phyloP scores from a whole-genome alignment of 53 echinoderm and acorn worm genomes.

The Mesocentrotus franciscanus region DNA sequence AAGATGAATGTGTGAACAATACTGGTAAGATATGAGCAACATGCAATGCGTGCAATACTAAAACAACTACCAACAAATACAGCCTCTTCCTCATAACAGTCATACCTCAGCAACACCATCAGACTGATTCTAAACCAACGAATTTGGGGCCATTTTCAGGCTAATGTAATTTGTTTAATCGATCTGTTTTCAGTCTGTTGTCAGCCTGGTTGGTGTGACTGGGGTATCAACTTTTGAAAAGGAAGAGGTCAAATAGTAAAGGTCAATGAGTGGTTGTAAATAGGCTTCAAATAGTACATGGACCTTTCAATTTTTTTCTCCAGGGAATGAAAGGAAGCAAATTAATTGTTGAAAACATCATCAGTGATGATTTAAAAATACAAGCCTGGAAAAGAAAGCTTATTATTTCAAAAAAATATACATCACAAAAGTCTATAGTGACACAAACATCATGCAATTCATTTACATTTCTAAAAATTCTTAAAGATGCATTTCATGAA shows the following conservation, averaged over 20 bases:
- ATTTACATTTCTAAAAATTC: background rate
- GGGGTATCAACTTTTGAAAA: background rate
- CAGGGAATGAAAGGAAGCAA: background rate
- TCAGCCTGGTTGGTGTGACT: too few species aligned
- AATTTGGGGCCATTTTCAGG: too few species aligned
- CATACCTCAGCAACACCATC: too few species aligned
- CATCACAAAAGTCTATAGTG: background rate
- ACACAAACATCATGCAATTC: background rate
- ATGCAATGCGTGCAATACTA: slow-evolving; percentile 35
- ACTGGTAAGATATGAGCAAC: background rate
- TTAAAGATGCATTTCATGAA: background rate
- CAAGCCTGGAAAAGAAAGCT: background rate
- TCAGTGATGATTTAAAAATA: background rate
- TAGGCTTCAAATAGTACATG: background rate
- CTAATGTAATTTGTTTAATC: too few species aligned
- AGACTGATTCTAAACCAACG: too few species aligned
- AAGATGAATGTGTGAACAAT: background rate
- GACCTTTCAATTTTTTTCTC: background rate
- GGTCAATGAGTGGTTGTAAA: background rate
- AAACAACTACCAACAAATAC: slow-evolving; percentile 19
- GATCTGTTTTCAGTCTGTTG: too few species aligned
- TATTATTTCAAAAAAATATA: background rate
- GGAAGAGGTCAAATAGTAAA: background rate
- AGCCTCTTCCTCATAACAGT: background rate
- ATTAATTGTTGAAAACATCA: background rate